phyloP scores from a whole-genome alignment of 2,888 invertebrate genomes.

The Metopia argyrocephala region DNA sequence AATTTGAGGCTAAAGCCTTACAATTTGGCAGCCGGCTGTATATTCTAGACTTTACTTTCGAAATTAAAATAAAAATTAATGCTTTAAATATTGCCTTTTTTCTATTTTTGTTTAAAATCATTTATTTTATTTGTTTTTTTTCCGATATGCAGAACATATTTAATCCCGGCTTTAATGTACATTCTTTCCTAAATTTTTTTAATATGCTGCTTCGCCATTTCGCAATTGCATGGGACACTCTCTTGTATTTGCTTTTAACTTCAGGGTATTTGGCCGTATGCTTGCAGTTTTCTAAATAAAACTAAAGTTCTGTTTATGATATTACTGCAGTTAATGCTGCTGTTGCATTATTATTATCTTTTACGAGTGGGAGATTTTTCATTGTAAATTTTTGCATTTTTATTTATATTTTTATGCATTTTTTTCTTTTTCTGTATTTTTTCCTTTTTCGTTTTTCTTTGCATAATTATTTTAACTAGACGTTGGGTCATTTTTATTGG shows the following conservation, averaged over 20 bases:
- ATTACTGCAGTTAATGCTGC: not conserved
- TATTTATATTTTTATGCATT: not conserved
- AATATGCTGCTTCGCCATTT: conserved; percentile 54
- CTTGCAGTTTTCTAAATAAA: no score
- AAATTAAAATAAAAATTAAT: no score
- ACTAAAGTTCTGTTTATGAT: not conserved
- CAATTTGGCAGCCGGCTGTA: no score
- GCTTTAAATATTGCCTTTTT: no score
- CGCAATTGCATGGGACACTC: conserved; percentile 45
- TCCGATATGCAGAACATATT: no score
- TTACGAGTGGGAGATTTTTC: conserved; percentile 46
- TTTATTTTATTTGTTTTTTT: no score
- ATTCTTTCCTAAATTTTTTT: no score
- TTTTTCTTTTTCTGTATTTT: not conserved
- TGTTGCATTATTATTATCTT: conserved; percentile 38
- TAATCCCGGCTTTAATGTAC: no score
- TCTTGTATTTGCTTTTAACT: conserved; percentile 36
- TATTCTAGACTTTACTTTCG: no score
- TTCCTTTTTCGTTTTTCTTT: not conserved
- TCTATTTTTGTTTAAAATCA: no score
- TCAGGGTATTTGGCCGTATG: conserved; percentile 44
- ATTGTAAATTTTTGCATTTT: conserved; percentile 42
- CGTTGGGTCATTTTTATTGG: not conserved
- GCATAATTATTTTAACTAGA: not conserved
- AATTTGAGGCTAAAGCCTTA: no score